These are phyloP conservation scores for Phrynosoma platyrhinos DNA, from an alignment of 2,113 vertebrate genomes.

Conservation along the genomic window DNA sequence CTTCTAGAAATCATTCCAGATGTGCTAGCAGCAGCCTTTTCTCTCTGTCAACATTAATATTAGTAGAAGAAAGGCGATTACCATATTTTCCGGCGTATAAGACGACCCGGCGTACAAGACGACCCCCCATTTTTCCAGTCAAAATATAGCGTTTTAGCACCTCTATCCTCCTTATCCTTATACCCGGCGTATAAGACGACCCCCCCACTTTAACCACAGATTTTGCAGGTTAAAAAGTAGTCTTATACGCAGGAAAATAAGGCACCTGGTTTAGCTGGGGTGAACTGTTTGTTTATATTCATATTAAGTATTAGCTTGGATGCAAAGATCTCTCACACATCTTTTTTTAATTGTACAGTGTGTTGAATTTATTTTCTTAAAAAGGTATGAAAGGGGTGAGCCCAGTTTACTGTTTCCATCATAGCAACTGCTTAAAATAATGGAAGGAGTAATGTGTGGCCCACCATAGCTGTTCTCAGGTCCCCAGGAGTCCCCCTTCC, in stretches of 20 bases:
- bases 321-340: too few relatives aligned
- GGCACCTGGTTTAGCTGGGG: neutral
- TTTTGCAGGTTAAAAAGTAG: too few relatives aligned
- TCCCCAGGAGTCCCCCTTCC: too few relatives aligned
- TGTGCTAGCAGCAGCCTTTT: neutral
- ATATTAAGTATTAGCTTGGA: neutral
- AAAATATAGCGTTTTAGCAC: too few relatives aligned
- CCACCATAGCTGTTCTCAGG: too few relatives aligned
- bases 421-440: neutral
- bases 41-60: neutral
- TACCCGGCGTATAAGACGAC: too few relatives aligned
- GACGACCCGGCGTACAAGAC: too few relatives aligned
- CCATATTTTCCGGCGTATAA: too few relatives aligned
- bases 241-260: too few relatives aligned
- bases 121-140: too few relatives aligned
- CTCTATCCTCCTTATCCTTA: too few relatives aligned
- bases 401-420: neutral
- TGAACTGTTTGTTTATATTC: neutral
- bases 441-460: neutral
- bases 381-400: neutral
- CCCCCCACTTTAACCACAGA: too few relatives aligned
- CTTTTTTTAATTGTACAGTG: neutral
- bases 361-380: neutral
- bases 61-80: neutral
- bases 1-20: neutral